A percentile compares a stretch with the other conserved stretches of the same genome.
These are phyloP conservation scores for Papilio gigon DNA, from an alignment of 2,888 invertebrate species.

Conservation along the genomic window DNA sequence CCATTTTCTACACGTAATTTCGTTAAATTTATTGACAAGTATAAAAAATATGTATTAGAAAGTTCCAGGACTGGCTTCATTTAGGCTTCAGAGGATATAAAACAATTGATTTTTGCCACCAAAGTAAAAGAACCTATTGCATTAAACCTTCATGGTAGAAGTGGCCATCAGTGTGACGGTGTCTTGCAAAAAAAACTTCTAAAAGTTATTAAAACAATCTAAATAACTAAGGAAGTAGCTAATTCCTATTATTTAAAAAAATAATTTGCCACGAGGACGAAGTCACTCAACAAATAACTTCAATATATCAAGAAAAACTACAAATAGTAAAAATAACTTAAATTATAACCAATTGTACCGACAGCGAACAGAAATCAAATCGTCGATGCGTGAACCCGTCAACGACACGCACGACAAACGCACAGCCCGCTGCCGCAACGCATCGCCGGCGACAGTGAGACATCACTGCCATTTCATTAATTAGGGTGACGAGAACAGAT, in stretches of 20 bases:
- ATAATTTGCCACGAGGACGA: no score
- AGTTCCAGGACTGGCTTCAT: neutral
- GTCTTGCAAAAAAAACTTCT: no score
- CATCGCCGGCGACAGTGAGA: constrained; percentile 37
- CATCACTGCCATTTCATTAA: constrained; percentile 31
- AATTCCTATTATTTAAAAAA: no score
- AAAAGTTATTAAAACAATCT: no score
- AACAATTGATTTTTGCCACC: no score
- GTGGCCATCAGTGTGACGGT: no score
- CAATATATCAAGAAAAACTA: neutral
- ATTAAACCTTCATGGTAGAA: no score
- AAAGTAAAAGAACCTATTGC: no score
- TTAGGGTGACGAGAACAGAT: constrained; percentile 42
- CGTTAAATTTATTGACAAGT: constrained; percentile 10
- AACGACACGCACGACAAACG: constrained; percentile 53
- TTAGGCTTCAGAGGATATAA: no score
- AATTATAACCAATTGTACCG: neutral
- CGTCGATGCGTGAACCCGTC: constrained; percentile 52
- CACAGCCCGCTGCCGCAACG: constrained; percentile 48
- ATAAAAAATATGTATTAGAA: constrained; percentile 30
- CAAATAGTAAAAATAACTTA: neutral
- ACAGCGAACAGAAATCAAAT: constrained; percentile 39
- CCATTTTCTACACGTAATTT: constrained; percentile 38
- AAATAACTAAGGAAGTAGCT: no score
- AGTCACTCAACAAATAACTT: no score